These are phyloP conservation scores for Lichenostomus cassidix DNA, from an alignment of 2,113 vertebrate genomes.

Conservation along the genomic window DNA sequence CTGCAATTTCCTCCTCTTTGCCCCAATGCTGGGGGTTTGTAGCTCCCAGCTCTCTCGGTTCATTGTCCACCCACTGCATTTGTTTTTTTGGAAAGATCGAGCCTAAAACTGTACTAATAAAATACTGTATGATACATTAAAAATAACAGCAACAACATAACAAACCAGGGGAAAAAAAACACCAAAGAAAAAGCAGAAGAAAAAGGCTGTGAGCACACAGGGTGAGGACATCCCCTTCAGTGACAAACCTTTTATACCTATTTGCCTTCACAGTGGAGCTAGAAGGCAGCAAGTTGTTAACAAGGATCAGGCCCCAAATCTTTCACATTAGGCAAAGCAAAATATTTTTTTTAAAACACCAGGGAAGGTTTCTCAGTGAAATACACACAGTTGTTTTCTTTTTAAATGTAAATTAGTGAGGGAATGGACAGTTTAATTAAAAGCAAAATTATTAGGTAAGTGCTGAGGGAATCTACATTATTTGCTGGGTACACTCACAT, in stretches of 20 bases:
- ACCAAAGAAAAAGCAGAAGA: not conserved
- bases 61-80: not conserved
- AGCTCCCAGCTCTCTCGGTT: not conserved
- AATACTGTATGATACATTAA: not conserved
- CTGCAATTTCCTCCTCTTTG: not conserved
- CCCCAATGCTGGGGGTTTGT: not conserved
- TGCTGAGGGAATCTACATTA: conserved; percentile 50
- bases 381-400: conserved; percentile 57
- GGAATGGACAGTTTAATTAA: conserved; percentile 65
- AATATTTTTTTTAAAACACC: conserved; percentile 39
- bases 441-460: conserved; percentile 63
- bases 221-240: not conserved
- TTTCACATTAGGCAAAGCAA: not conserved
- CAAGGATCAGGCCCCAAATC: not conserved
- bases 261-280: not conserved
- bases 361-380: conserved; percentile 34
- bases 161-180: not conserved
- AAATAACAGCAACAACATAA: not conserved
- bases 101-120: not conserved
- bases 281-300: not conserved
- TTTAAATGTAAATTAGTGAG: conserved; percentile 57
- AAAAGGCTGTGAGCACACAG: not conserved
- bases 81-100: not conserved
- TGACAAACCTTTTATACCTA: not conserved
- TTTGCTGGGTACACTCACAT: conserved; percentile 37